phyloP scores from a whole-genome alignment of 2,888 invertebrate genomes.

The Ennomos fuscantarius region DNA sequence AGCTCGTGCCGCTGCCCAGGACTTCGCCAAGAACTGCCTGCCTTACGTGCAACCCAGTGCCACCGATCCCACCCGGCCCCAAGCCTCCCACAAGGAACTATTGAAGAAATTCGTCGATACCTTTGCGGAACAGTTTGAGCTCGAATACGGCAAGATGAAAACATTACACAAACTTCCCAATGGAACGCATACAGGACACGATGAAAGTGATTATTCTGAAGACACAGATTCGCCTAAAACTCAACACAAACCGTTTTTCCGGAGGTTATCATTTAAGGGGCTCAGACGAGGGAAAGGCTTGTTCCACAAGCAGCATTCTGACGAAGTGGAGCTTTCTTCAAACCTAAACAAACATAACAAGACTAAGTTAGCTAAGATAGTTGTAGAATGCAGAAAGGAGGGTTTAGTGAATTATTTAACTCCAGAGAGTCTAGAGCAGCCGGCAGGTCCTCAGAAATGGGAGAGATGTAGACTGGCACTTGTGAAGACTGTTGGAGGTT shows the following conservation, averaged over 20 bases:
- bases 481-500: constrained; percentile 96
- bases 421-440: constrained; percentile 95
- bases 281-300: constrained; percentile 92
- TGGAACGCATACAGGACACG: constrained; percentile 77
- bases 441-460: constrained; percentile 95
- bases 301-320: constrained; percentile 96
- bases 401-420: constrained; percentile 96
- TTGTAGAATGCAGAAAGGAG: constrained; percentile 97
- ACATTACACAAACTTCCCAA: constrained; percentile 76
- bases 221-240: constrained; percentile 92
- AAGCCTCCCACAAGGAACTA: constrained; percentile 91
- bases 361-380: constrained; percentile 95
- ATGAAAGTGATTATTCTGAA: constrained; percentile 89
- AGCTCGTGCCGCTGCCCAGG: constrained; percentile 92
- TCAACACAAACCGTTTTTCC: constrained; percentile 92
- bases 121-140: constrained; percentile 94
- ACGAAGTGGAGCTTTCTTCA: constrained; percentile 90
- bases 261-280: constrained; percentile 95
- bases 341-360: constrained; percentile 90
- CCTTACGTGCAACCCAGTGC: constrained; percentile 90
- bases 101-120: constrained; percentile 93
- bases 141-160: constrained; percentile 87
- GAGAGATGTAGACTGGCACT: constrained; percentile 96
- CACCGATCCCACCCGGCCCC: constrained; percentile 86
- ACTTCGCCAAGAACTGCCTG: constrained; percentile 94